These are phyloP conservation scores for Protobothrops flavoviridis DNA, from an alignment of 2,113 vertebrate species.

Conservation along the genomic window DNA sequence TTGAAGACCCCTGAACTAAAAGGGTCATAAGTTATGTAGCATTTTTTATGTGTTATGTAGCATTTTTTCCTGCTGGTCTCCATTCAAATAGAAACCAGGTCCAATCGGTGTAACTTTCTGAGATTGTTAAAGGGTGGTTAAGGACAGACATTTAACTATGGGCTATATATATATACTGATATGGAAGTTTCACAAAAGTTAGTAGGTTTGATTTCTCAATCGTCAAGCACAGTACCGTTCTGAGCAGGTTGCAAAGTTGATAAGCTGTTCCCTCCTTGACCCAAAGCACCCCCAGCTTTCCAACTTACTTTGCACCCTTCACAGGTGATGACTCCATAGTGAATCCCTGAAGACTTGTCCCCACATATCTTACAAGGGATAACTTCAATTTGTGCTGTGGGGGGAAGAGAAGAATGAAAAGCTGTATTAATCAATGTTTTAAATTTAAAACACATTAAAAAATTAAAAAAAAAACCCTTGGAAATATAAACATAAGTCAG, in stretches of 20 bases:
- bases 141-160: neutral
- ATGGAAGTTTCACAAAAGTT: neutral
- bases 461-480: neutral
- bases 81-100: neutral
- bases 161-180: neutral
- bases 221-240: neutral
- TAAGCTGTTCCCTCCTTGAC: fast-evolving
- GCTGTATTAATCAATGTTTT: neutral
- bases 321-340: slow-evolving; percentile 89
- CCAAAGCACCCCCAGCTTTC: fast-evolving
- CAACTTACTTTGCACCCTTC: slow-evolving; percentile 72
- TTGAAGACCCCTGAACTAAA: too few species aligned
- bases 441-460: neutral
- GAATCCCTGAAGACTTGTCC: slow-evolving; percentile 91
- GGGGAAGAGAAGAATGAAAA: neutral
- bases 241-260: neutral
- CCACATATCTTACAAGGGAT: slow-evolving; percentile 94
- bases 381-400: slow-evolving; percentile 88
- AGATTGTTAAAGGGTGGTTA: neutral
- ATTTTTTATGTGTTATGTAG: too few species aligned
- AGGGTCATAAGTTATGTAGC: too few species aligned
- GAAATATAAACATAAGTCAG: too few species aligned
- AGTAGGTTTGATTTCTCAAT: neutral
- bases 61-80: neutral
- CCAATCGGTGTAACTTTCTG: neutral